phyloP scores from a whole-genome alignment of 2,113 vertebrate species.

The Mus musculus region GRCm39 chr6:39333501-39334000 shows the following conservation, averaged over 20 bases:
- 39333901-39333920: too few species aligned
- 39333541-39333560: neutral
- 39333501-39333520: accelerated
- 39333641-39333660: neutral
- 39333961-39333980: neutral
- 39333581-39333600: neutral
- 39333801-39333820: too few species aligned
- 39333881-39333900: too few species aligned
- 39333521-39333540: neutral
- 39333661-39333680: accelerated
- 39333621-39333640: neutral
- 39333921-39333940: too few species aligned
- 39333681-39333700: neutral
- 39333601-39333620: neutral
- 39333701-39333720: accelerated
- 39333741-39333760: accelerated
- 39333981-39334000: neutral
- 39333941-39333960: neutral
- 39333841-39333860: too few species aligned
- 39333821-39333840: too few species aligned
- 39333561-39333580: neutral
- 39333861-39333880: too few species aligned
- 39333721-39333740: neutral
- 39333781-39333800: neutral
- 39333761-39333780: neutral